These are phyloP conservation scores for Trypoxylus dichotomus DNA, from an alignment of 1,140 invertebrate species.

Conservation along the genomic window DNA sequence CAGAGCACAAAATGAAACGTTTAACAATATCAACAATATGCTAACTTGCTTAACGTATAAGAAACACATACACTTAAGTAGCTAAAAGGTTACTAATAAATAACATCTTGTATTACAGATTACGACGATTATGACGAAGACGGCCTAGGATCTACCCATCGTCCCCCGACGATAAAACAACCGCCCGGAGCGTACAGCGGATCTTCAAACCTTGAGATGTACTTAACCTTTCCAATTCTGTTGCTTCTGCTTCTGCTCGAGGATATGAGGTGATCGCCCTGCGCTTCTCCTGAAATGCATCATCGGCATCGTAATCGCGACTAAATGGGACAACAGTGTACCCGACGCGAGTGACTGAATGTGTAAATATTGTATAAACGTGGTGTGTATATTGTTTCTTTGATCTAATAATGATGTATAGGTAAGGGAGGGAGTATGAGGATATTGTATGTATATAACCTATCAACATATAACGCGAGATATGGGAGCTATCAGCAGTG, in stretches of 20 bases:
- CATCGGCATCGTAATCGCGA: background rate
- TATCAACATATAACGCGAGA: background rate
- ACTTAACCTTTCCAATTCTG: slow-evolving; percentile 13
- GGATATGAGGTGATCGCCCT: background rate
- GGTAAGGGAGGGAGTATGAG: background rate
- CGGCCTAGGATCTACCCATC: background rate
- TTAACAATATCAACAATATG: too few relatives aligned
- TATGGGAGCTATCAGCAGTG: background rate
- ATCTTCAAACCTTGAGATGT: background rate
- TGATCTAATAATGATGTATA: slow-evolving; percentile 8
- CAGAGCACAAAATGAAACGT: too few relatives aligned
- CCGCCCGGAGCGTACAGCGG: slow-evolving; percentile 1
- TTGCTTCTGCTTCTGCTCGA: slow-evolving; percentile 18
- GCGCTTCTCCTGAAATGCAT: background rate
- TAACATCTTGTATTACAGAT: background rate
- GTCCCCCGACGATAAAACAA: slow-evolving; percentile 16
- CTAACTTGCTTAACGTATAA: too few relatives aligned
- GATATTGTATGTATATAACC: background rate
- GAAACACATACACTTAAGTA: too few relatives aligned
- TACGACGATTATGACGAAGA: slow-evolving; percentile 20
- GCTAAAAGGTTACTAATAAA: background rate
- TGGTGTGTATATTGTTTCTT: slow-evolving; percentile 22
- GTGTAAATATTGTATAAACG: slow-evolving; percentile 25
- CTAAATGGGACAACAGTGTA: slow-evolving; percentile 16
- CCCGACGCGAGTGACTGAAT: slow-evolving; percentile 20